A percentile compares a stretch with the other conserved stretches of the same genome.
phyloP scores from a whole-genome alignment of 1,140 invertebrate genomes.

The Hydropsyche tenuis region DNA sequence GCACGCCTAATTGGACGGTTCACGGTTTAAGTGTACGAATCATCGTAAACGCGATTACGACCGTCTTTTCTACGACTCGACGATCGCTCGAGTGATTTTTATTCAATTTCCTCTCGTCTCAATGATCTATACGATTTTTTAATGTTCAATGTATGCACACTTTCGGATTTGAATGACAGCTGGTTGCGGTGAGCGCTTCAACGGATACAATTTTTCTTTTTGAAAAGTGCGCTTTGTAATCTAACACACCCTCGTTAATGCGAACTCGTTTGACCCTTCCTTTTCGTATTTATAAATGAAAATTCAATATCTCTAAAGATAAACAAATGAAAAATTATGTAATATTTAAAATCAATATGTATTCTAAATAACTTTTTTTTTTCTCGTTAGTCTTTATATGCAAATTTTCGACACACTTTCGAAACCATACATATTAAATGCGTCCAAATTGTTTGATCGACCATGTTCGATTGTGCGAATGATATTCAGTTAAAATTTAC shows the following conservation, averaged over 20 bases:
- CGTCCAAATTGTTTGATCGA: constrained; percentile 1
- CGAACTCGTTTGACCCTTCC: no score
- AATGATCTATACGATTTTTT: neutral
- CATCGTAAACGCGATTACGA: neutral
- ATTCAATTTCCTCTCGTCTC: constrained; percentile 7
- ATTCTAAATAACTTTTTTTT: no score
- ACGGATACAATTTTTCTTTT: no score
- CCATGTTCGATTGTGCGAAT: constrained; percentile 25
- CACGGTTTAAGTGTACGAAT: neutral
- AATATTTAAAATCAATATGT: no score
- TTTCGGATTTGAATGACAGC: constrained; percentile 11
- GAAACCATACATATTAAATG: neutral
- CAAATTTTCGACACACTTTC: no score
- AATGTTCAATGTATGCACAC: no score
- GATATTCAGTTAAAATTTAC: constrained; percentile 27
- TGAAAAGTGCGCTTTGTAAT: no score
- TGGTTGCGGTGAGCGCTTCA: neutral
- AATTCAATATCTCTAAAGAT: no score
- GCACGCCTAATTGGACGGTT: constrained; percentile 8
- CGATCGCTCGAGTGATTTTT: neutral
- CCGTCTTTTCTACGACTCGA: neutral
- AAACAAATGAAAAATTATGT: no score
- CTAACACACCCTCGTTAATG: no score
- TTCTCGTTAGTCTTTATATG: no score
- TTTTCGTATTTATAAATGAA: no score